Percentiles rank a stretch among this genome's conserved stretches.
Conservation (phyloP, 2,113 vertebrate genomes). For the Brachyistius frenatus region DNA sequence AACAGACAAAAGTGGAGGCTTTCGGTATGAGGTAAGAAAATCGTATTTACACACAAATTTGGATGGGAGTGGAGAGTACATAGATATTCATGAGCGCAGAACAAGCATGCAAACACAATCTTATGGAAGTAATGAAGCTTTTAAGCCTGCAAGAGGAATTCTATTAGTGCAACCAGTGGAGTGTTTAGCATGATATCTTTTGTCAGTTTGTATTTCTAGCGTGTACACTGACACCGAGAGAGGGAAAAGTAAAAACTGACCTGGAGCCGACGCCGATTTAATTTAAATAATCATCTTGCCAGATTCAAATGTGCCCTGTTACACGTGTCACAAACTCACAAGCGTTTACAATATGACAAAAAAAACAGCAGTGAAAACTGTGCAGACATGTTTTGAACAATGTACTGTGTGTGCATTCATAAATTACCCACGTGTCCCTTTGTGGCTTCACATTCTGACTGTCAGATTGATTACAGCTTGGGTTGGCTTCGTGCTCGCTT, state of each 20-base stretch:
- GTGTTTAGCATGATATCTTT: background rate
- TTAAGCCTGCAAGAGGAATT: background rate
- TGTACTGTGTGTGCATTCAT: background rate
- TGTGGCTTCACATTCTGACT: conserved; percentile 29
- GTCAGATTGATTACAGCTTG: conserved; percentile 43
- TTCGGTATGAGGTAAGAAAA: conserved; percentile 9
- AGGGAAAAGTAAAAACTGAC: background rate
- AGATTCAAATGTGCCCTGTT: conserved; percentile 2
- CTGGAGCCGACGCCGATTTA: background rate
- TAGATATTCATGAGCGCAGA: background rate
- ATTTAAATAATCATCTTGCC: too few relatives aligned
- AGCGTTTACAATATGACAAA: background rate
- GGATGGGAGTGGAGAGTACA: background rate
- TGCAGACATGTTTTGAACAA: background rate
- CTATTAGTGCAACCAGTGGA: background rate
- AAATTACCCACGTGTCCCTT: conserved; percentile 12
- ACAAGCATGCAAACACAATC: background rate
- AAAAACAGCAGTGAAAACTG: background rate
- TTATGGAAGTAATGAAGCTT: background rate
- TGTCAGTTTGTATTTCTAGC: background rate
- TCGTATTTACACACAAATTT: background rate
- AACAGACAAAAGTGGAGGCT: background rate
- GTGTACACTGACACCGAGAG: too few relatives aligned
- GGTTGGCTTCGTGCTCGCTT: conserved; percentile 19
- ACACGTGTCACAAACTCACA: conserved; percentile 19